phyloP scores from a whole-genome alignment of 1,140 invertebrate genomes.

The Macrocentrus cingulum region DNA sequence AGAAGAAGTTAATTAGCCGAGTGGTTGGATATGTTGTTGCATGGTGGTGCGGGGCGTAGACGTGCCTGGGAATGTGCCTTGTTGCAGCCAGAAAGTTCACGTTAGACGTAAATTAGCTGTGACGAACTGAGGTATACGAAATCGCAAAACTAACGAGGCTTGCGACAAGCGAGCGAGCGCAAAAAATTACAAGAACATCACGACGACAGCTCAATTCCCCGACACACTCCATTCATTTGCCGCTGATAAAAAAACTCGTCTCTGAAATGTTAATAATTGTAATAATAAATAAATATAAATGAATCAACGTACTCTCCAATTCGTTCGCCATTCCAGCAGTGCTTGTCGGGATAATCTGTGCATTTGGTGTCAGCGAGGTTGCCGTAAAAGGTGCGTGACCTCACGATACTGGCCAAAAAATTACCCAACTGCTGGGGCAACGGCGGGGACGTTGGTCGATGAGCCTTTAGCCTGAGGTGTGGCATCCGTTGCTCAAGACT shows the following conservation, averaged over 20 bases:
- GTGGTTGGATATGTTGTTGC: no score
- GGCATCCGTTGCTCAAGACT: conserved; percentile 17
- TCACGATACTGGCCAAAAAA: conserved; percentile 67
- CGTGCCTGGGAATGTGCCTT: background rate
- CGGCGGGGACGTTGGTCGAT: conserved; percentile 35
- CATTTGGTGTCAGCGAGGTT: conserved; percentile 71
- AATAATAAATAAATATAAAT: no score
- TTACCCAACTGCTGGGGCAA: conserved; percentile 62
- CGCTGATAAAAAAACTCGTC: background rate
- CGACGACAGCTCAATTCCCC: background rate
- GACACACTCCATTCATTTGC: no score
- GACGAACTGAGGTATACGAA: conserved; percentile 7
- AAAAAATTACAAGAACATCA: background rate
- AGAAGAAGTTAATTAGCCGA: conserved; percentile 23
- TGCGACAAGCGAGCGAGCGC: background rate
- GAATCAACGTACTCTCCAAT: conserved; percentile 65
- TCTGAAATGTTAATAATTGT: no score
- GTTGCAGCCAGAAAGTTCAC: conserved; percentile 13
- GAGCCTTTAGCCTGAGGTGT: conserved; percentile 20
- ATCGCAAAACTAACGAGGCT: conserved; percentile 11
- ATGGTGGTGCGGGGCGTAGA: background rate
- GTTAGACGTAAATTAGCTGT: conserved; percentile 17
- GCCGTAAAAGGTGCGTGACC: conserved; percentile 71
- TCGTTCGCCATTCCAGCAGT: conserved; percentile 75
- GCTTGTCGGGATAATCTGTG: conserved; percentile 56